Evolutionary conservation across 2,797 vertebrate genomes (phyloP).

Genomic region (Chrosomus eos): DNA sequence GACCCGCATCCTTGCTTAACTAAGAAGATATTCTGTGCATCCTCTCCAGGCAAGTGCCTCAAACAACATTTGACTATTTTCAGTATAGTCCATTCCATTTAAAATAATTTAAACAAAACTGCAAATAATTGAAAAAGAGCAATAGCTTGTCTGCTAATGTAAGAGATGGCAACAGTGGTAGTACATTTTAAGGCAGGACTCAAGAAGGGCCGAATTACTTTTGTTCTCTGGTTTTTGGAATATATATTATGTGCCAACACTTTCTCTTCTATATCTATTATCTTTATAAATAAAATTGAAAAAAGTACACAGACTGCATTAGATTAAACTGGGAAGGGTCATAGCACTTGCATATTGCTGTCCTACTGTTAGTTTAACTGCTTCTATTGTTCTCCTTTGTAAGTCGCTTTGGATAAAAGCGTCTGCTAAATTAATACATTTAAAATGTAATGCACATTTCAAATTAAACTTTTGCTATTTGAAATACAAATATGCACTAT

Average conservation of each 20-base stretch:
- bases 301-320: no score
- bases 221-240: not conserved
- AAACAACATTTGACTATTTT: not conserved
- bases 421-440: no score
- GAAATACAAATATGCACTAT: not conserved
- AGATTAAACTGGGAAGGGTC: no score
- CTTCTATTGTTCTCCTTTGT: no score
- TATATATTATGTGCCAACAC: not conserved
- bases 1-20: not conserved
- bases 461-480: not conserved
- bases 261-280: no score
- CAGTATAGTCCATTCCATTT: not conserved
- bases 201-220: not conserved
- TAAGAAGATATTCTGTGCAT: not conserved
- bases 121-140: not conserved
- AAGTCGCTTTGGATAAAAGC: no score
- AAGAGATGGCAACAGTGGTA: no score
- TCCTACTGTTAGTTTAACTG: no score
- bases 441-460: not conserved
- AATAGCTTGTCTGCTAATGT: not conserved
- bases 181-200: not conserved
- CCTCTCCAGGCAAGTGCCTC: not conserved
- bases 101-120: not conserved
- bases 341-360: no score
- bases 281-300: no score